Evolutionary conservation across 2,113 vertebrate genomes (phyloP).

Genomic region (Actenoides lindsayi): DNA sequence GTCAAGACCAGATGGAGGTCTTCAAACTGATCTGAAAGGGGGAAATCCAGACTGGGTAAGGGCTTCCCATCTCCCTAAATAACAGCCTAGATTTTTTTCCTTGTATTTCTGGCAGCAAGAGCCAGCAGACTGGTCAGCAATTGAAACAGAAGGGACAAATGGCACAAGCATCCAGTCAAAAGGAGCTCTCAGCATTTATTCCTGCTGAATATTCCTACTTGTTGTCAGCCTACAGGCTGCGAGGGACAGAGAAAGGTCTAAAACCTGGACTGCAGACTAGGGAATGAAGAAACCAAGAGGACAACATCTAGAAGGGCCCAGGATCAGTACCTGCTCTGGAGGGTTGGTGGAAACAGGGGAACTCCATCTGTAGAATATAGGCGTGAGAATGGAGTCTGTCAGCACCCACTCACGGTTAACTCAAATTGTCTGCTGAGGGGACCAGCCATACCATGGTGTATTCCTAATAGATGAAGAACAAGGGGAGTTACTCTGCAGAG

Average conservation of each 20-base stretch:
- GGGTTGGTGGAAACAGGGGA: slow-evolving; percentile 26
- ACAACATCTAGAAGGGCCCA: slow-evolving; percentile 18
- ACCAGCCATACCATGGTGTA: neutral
- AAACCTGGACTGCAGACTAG: neutral
- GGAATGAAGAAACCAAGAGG: neutral
- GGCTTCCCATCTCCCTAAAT: neutral
- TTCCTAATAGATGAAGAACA: slow-evolving; percentile 58
- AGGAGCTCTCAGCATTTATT: neutral
- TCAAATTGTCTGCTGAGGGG: slow-evolving; percentile 42
- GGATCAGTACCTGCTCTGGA: slow-evolving; percentile 50
- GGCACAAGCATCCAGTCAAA: neutral
- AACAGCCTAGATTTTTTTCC: neutral
- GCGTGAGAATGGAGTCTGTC: slow-evolving; percentile 37
- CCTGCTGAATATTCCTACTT: neutral
- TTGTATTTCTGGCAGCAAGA: neutral
- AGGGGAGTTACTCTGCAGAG: slow-evolving; percentile 33
- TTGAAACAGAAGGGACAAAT: neutral
- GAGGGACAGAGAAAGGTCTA: neutral
- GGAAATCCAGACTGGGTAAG: neutral
- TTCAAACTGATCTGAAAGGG: neutral
- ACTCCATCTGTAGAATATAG: slow-evolving; percentile 39
- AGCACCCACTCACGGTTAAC: slow-evolving; percentile 31
- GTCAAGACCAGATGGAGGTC: neutral
- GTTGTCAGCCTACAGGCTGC: neutral
- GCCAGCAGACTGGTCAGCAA: neutral